A percentile compares a stretch with the other conserved stretches of the same genome.
Evolutionary conservation across 2,888 invertebrate genomes (phyloP).

Genomic region (Phalangium opilio): DNA sequence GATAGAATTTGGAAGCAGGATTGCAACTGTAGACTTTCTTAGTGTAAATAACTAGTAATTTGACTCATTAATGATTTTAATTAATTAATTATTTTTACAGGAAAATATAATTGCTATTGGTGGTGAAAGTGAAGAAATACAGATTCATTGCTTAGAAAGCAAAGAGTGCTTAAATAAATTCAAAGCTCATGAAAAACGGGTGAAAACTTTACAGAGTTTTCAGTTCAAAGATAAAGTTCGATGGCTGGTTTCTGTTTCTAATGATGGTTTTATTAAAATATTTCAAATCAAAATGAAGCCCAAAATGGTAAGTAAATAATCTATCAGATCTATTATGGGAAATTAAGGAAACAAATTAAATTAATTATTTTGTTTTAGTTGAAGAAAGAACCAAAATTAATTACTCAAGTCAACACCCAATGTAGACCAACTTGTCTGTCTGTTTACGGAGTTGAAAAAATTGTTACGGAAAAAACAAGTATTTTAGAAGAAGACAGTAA

Average conservation of each 20-base stretch:
- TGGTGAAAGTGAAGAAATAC: slow-evolving; percentile 12
- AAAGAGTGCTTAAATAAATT: slow-evolving; percentile 4
- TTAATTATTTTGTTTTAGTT: slow-evolving; percentile 2
- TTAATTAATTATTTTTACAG: slow-evolving; percentile 5
- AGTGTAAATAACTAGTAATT: slow-evolving; percentile 29
- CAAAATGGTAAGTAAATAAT: slow-evolving; percentile 3
- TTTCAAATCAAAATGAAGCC: slow-evolving; percentile 12
- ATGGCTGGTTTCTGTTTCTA: slow-evolving; percentile 12
- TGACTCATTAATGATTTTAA: background rate
- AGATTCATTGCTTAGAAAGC: slow-evolving; percentile 9
- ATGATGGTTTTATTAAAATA: slow-evolving; percentile 17
- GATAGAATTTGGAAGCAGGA: slow-evolving; percentile 49
- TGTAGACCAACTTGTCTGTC: slow-evolving; percentile 18
- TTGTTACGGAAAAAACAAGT: no score
- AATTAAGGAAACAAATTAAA: background rate
- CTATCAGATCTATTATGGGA: background rate
- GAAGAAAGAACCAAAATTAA: slow-evolving; percentile 7
- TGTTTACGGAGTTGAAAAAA: background rate
- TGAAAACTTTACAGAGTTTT: slow-evolving; percentile 2
- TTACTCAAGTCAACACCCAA: slow-evolving; percentile 14
- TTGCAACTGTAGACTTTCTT: slow-evolving; percentile 53
- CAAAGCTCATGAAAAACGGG: slow-evolving; percentile 10
- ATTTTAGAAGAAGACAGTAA: no score
- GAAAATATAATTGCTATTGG: slow-evolving; percentile 13
- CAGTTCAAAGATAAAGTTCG: background rate